Base-by-base conservation (phyloP, 2,888 invertebrate species). In the Tupiocoris notatus region DNA sequence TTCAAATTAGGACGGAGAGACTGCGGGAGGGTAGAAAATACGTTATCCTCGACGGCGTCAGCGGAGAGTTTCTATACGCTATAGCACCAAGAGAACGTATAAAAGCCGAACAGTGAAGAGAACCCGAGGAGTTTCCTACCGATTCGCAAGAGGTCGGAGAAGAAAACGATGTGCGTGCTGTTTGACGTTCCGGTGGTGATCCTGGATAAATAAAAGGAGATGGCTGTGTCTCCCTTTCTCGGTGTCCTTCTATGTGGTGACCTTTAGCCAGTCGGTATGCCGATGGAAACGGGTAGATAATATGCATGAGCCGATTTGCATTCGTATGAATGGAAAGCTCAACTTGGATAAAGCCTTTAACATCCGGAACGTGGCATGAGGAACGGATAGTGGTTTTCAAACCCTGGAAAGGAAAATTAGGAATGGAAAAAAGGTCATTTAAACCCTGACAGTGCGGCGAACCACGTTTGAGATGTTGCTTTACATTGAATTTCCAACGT, bases 1-100 rank as follows among this genome's bases (percentile, higher is more conserved):
- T 75, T 75, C 75, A 75, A 75, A 75, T 75, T 75, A 75, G 59
- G 16, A 70, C 58, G 18, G 65, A 9, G 20, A 54, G 70, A 22
- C 23, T 23, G 63, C 18, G 23, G 63, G 73, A 73, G 39, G 75
- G 59, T 54, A 24, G 75, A 75, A 75, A 75, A 75, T 66, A 75
- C 65, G 66, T 75, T 58, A 66, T 75, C 63, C 23, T 65, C 39
- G 39, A 12, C 12, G 39, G 39, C 62, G 20, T 62, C 62, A 58
- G n/a, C 12, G 6, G 39, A 39, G 39, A 7, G 6, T 39, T 12
- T 39, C 39, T 39, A 39, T 39, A 39, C 39, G 39, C 6, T 7
- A 39, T 39, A 39, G 39, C 39, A 39, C 39, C 12, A 12, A 39
- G 39, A 39, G 12, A 39, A 39, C 39, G 39, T 39, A 39, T 39